phyloP scores from a whole-genome alignment of 1,140 invertebrate species.

The Telenomus remus region DNA sequence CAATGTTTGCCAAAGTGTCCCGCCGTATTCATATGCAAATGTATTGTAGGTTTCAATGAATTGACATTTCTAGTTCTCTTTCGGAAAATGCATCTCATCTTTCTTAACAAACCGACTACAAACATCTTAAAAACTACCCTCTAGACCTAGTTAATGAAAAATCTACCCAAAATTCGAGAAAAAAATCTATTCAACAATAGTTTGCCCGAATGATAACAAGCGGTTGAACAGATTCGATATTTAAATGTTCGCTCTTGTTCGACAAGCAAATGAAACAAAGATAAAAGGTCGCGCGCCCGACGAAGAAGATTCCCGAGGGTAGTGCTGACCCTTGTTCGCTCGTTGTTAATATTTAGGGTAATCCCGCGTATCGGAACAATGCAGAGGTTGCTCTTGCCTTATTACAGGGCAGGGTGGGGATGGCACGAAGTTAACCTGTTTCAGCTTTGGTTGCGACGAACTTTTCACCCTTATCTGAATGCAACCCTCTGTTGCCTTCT shows the following conservation, averaged over 20 bases:
- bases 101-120: too few relatives aligned
- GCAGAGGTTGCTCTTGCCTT: conserved; percentile 56
- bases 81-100: too few relatives aligned
- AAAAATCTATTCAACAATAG: too few relatives aligned
- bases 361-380: conserved; percentile 67
- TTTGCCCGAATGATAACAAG: conserved; percentile 27
- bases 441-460: conserved; percentile 60
- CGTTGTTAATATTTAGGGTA: conserved; percentile 74
- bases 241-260: conserved; percentile 49
- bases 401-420: conserved; percentile 50
- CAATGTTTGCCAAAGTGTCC: conserved; percentile 25
- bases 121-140: too few relatives aligned
- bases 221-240: conserved; percentile 46
- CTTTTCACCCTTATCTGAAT: conserved; percentile 50
- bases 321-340: conserved; percentile 69
- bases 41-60: too few relatives aligned
- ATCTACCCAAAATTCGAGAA: too few relatives aligned
- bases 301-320: conserved; percentile 62
- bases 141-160: too few relatives aligned
- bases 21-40: conserved; percentile 40
- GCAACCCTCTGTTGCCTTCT: conserved; percentile 35
- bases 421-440: conserved; percentile 66
- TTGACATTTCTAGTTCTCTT: too few relatives aligned
- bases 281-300: conserved; percentile 46
- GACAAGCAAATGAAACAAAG: conserved; percentile 49